Conservation (phyloP, 2,113 vertebrate species). For the Cavia aperea region DNA sequence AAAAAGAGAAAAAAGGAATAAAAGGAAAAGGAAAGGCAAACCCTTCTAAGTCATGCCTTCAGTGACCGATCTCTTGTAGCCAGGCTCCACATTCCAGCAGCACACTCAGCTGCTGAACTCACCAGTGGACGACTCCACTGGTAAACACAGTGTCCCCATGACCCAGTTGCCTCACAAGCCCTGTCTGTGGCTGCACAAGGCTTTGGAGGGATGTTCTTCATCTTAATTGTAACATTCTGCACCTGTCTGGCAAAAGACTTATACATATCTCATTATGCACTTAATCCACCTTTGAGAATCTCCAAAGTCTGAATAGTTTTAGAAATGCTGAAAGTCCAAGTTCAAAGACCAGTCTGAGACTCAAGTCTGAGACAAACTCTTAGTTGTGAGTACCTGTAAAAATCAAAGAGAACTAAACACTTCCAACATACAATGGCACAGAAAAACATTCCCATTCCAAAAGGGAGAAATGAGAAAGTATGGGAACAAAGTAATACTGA, state of each 20-base stretch:
- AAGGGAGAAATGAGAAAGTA: neutral
- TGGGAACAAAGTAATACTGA: neutral
- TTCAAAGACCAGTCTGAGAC: neutral
- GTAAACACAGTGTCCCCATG: neutral
- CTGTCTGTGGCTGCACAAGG: neutral
- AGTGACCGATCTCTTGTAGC: neutral
- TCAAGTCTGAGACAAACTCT: neutral
- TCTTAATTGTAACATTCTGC: neutral
- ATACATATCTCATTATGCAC: neutral
- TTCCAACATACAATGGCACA: neutral
- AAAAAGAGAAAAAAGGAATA: neutral
- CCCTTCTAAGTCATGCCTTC: neutral
- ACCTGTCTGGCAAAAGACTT: neutral
- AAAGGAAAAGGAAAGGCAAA: neutral
- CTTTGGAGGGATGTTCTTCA: neutral
- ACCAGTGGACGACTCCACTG: neutral
- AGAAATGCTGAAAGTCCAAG: neutral
- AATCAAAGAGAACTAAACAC: neutral
- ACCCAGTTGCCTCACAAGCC: neutral
- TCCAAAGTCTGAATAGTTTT: neutral
- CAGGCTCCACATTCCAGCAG: neutral
- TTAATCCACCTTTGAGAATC: neutral
- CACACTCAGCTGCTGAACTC: neutral
- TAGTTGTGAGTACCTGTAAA: neutral
- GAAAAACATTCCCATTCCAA: neutral